Evolutionary conservation across 2,113 vertebrate genomes (phyloP).

Genomic region (Numida meleagris): DNA sequence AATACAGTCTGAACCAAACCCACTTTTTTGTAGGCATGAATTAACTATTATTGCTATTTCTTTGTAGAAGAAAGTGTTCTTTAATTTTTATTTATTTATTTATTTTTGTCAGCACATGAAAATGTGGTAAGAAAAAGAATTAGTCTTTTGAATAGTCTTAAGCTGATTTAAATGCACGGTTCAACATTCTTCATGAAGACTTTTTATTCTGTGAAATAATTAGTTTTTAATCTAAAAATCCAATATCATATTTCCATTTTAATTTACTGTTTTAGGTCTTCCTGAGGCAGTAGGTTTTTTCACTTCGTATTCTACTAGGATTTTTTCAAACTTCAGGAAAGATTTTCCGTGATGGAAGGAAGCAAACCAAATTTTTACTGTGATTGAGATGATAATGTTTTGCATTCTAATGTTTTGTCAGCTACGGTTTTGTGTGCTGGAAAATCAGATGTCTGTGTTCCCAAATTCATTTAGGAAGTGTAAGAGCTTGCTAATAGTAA

Average conservation of each 20-base stretch:
- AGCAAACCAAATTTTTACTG: background rate
- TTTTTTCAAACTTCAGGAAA: background rate
- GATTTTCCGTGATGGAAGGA: background rate
- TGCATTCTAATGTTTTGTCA: background rate
- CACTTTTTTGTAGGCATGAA: background rate
- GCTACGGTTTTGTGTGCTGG: background rate
- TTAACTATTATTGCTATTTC: background rate
- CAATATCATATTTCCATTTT: background rate
- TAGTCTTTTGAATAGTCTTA: background rate
- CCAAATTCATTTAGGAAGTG: background rate
- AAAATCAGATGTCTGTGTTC: background rate
- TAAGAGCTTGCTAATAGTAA: background rate
- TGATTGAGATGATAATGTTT: background rate
- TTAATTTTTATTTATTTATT: background rate
- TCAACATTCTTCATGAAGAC: background rate
- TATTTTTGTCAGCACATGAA: background rate
- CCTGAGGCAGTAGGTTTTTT: background rate
- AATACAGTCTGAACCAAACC: background rate
- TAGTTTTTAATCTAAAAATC: background rate
- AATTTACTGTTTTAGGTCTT: background rate
- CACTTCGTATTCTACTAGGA: background rate
- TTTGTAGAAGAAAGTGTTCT: background rate
- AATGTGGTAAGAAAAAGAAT: background rate
- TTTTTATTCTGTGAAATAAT: background rate
- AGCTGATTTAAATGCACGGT: background rate